A percentile compares a stretch with the other conserved stretches of the same genome.
These are phyloP conservation scores for Sinocyclocheilus anshuiensis DNA, from an alignment of 2,113 vertebrate species.

Conservation along the genomic window DNA sequence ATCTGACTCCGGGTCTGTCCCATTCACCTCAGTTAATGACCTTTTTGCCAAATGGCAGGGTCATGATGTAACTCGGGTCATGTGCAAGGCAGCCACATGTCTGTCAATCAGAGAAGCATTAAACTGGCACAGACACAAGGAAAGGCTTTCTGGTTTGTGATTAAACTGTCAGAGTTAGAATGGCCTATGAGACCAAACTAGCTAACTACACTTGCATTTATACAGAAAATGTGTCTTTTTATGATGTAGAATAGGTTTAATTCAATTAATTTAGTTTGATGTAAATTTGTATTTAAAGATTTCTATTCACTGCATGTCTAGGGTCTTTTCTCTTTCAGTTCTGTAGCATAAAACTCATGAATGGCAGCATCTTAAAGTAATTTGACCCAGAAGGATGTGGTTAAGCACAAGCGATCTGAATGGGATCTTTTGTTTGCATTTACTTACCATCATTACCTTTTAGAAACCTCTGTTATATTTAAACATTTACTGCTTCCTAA, in stretches of 20 bases:
- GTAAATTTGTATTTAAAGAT: background rate
- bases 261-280: background rate
- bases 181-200: background rate
- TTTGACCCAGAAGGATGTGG: background rate
- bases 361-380: background rate
- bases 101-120: conserved; percentile 1
- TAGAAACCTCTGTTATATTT: background rate
- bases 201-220: background rate
- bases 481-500: background rate
- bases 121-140: conserved; percentile 35
- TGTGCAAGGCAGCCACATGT: conserved; percentile 50
- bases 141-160: background rate
- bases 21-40: conserved; percentile 44
- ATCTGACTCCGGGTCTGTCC: conserved; percentile 39
- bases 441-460: background rate
- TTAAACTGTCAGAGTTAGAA: conserved; percentile 3
- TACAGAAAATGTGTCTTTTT: background rate
- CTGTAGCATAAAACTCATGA: background rate
- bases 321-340: background rate
- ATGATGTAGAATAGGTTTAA: background rate
- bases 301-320: background rate
- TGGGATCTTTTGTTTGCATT: conserved; percentile 8
- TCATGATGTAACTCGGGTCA: conserved; percentile 55
- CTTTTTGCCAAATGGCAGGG: conserved; percentile 41
- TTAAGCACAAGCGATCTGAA: background rate